Percentiles rank a stretch among this genome's conserved stretches.
Evolutionary conservation across 2,888 invertebrate genomes (phyloP).

Genomic region (Tenthredo distinguenda): DNA sequence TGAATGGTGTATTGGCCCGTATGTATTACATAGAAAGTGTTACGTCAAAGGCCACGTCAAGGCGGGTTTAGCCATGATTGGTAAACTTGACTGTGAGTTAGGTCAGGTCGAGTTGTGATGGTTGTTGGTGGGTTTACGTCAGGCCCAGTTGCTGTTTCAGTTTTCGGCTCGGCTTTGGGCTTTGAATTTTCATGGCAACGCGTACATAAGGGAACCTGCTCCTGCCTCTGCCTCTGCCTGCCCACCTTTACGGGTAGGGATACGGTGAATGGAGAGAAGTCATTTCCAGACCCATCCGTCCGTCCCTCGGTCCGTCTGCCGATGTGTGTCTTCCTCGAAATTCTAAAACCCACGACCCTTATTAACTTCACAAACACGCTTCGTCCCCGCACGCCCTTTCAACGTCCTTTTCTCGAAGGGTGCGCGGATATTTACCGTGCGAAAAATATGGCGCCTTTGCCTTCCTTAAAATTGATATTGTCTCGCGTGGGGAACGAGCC

Average conservation of each 20-base stretch:
- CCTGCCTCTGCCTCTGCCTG: neutral
- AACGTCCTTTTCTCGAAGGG: conserved; percentile 32
- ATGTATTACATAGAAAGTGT: neutral
- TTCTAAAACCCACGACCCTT: conserved; percentile 43
- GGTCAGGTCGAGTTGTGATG: neutral
- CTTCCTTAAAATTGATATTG: conserved; percentile 38
- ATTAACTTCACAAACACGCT: conserved; percentile 41
- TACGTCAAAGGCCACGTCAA: neutral
- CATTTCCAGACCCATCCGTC: conserved; percentile 37
- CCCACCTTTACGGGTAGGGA: neutral
- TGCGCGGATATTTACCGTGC: conserved; percentile 21
- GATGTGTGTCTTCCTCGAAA: neutral
- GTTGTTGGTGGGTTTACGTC: neutral
- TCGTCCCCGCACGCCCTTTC: conserved; percentile 34
- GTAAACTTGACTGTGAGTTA: conserved; percentile 15
- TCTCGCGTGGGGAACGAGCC: conserved; percentile 9
- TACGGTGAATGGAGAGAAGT: conserved; percentile 14
- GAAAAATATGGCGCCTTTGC: conserved; percentile 26
- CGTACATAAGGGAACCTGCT: neutral
- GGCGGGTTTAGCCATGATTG: neutral
- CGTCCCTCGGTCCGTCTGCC: conserved; percentile 6
- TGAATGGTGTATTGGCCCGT: neutral
- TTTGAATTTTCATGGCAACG: neutral
- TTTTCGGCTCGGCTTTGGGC: neutral
- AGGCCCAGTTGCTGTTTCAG: neutral